Evolutionary conservation across 2,797 vertebrate genomes (phyloP).

Genomic region (Clarias pachynema): DNA sequence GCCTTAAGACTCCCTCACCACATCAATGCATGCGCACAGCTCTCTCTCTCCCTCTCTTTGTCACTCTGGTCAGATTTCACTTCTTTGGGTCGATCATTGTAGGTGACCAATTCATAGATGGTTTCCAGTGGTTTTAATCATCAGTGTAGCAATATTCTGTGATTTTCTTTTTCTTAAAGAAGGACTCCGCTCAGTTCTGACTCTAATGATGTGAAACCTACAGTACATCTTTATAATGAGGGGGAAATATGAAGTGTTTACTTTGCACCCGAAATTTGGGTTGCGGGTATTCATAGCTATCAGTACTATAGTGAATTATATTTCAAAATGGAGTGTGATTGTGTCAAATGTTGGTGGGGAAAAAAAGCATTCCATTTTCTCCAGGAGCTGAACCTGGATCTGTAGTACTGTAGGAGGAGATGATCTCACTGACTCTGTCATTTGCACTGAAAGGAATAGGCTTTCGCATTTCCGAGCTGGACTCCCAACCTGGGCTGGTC

Average conservation of each 20-base stretch:
- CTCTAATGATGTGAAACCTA: constrained; percentile 23
- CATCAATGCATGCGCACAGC: constrained; percentile 15
- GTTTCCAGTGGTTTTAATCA: constrained; percentile 26
- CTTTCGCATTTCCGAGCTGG: constrained; percentile 19
- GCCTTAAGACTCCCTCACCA: constrained; percentile 53
- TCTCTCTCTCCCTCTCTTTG: constrained; percentile 13
- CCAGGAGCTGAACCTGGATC: constrained; percentile 22
- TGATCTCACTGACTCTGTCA: constrained; percentile 23
- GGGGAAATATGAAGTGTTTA: constrained; percentile 12
- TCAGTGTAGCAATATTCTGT: constrained; percentile 39
- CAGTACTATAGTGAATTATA: constrained; percentile 24
- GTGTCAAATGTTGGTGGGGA: not conserved
- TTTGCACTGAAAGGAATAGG: constrained; percentile 25
- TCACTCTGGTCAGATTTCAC: constrained; percentile 26
- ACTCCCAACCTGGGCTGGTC: constrained; percentile 38
- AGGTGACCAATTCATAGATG: not conserved
- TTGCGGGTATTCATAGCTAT: constrained; percentile 18
- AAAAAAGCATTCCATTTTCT: constrained; percentile 26
- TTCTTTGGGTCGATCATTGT: constrained; percentile 20
- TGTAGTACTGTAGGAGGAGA: constrained; percentile 30
- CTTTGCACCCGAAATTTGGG: not conserved
- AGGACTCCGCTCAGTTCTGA: constrained; percentile 13
- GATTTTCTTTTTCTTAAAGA: constrained; percentile 20
- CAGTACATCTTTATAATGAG: constrained; percentile 18
- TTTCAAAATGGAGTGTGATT: constrained; percentile 18